Evolutionary conservation across 2,888 invertebrate species (phyloP).

Genomic region (Drosophila subsilvestris): DNA sequence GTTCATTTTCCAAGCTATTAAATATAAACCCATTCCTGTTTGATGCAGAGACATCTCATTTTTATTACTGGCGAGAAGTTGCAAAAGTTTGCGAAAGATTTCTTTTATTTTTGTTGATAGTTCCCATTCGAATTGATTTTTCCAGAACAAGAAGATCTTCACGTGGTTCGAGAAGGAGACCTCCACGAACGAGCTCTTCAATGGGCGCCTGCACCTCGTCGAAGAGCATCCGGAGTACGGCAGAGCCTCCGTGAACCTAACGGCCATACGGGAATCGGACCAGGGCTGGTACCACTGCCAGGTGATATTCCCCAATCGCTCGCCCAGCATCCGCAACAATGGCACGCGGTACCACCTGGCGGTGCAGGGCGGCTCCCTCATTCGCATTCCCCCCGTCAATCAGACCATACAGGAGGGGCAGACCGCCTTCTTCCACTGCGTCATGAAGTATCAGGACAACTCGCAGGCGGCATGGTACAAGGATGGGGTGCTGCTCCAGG

Average conservation of each 20-base stretch:
- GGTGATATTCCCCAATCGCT: conserved; percentile 93
- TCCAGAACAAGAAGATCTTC: conserved; percentile 91
- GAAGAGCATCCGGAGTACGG: conserved; percentile 85
- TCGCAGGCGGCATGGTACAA: conserved; percentile 87
- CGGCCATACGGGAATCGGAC: conserved; percentile 93
- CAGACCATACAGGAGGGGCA: conserved; percentile 94
- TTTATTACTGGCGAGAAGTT: too few relatives aligned
- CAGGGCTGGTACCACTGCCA: conserved; percentile 96
- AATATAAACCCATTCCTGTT: too few relatives aligned
- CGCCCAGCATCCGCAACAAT: conserved; percentile 93
- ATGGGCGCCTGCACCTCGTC: conserved; percentile 89
- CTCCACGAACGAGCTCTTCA: conserved; percentile 88
- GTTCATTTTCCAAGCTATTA: too few relatives aligned
- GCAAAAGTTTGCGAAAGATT: too few relatives aligned
- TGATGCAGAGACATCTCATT: too few relatives aligned
- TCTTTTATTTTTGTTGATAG: too few relatives aligned
- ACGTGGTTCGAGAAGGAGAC: conserved; percentile 92
- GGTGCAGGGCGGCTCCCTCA: conserved; percentile 94
- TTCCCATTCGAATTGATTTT: neutral
- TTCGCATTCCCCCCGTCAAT: conserved; percentile 94
- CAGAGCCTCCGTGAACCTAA: conserved; percentile 90
- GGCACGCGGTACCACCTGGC: conserved; percentile 95
- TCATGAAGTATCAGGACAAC: conserved; percentile 89
- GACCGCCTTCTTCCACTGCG: conserved; percentile 92
- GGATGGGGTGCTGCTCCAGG: conserved; percentile 87